Evolutionary conservation across 2,888 invertebrate species (phyloP).

Genomic region (Sinohyriopsis cumingii): DNA sequence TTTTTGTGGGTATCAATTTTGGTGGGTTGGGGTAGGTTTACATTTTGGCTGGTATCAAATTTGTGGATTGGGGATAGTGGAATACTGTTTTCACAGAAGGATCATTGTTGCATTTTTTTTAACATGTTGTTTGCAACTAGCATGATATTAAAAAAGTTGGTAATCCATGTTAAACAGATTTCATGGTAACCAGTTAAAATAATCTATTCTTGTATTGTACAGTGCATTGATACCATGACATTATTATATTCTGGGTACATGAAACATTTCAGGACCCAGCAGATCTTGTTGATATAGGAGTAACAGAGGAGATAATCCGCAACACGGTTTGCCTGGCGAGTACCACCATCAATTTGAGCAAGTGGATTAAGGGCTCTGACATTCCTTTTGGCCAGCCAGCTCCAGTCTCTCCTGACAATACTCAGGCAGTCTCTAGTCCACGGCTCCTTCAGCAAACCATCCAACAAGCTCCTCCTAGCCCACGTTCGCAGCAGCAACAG

Average conservation of each 20-base stretch:
- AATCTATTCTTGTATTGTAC: not conserved
- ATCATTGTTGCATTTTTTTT: too few relatives aligned
- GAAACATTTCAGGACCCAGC: conserved; percentile 47
- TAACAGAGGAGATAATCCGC: conserved; percentile 58
- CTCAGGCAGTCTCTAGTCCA: not conserved
- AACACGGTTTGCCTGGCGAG: conserved; percentile 60
- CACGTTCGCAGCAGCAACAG: not conserved
- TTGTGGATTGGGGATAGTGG: too few relatives aligned
- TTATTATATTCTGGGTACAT: not conserved
- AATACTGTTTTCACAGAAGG: too few relatives aligned
- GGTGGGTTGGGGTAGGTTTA: too few relatives aligned
- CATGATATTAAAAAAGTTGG: too few relatives aligned
- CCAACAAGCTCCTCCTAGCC: conserved; percentile 12
- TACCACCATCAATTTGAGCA: conserved; percentile 55
- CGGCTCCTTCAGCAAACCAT: conserved; percentile 32
- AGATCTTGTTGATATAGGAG: conserved; percentile 61
- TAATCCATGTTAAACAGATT: too few relatives aligned
- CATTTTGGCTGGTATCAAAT: too few relatives aligned
- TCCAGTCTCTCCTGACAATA: not conserved
- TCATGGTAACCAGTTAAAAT: not conserved
- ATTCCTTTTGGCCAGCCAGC: not conserved
- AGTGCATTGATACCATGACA: not conserved
- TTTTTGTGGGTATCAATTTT: too few relatives aligned
- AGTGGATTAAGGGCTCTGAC: conserved; percentile 27
- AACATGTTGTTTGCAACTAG: too few relatives aligned